Base-by-base conservation (phyloP, 2,797 vertebrate species). In the Paratrypauchen microcephalus region DNA sequence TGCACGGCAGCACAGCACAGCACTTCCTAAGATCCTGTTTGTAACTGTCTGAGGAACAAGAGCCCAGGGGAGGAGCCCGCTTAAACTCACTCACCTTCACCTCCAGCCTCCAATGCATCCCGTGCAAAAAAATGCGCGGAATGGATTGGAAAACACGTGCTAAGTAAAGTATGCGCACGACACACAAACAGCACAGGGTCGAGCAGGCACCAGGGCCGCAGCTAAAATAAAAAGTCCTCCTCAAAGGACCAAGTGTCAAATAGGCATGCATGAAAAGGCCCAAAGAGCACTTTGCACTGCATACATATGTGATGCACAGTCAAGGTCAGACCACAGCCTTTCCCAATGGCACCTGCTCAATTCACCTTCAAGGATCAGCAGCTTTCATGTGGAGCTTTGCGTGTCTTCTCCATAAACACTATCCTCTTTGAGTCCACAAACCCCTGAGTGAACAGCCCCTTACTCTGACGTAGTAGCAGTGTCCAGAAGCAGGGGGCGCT, bases 21-120 rank as follows among this genome's bases (percentile, higher is more conserved):
- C 61, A 83, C 84, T 88, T 91, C 83, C 85, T 72, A 74, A 86
- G 85, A 90, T 90, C 87, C 87, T 92, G 90, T 93, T 93, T 94
- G 92, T 89, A 91, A 89, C 89, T 87, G 90, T 92, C 90, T 89
- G 79, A 85, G 85, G 87, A 88, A 92, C 89, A 92, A 88, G 85
- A 78, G 81, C 91, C 91, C 79, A 61, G 69, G 88, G 90, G 91
- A 91, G 81, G 88, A 88, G 86, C 69, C 73, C 69, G 80, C 81
- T 90, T 89, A 89, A 88, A 92, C 85, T 87, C 89, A 85, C 86
- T 93, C 91, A 92, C 92, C 92, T 92, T 92, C 88, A 91, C 87
- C 77, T 52, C 77, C 75, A 54, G 86, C 81, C 82, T 82, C 80
- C 78, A 82, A 89, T 86, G 81, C 80, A 84, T 85, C 81, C 80